Base-by-base conservation (phyloP, 2,797 vertebrate species). In the Apogon hyalosoma region DNA sequence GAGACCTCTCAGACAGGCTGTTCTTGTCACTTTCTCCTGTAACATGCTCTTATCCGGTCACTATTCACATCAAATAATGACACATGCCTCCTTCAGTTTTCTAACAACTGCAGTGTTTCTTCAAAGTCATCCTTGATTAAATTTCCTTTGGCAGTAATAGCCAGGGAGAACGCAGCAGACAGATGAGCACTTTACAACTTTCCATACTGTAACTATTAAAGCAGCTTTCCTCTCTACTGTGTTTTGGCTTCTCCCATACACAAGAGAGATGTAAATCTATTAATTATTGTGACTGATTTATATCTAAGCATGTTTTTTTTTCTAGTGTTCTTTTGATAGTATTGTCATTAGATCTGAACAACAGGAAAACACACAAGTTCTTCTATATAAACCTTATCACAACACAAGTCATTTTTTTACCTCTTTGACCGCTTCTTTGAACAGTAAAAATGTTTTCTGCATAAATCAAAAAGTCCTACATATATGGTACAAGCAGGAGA, bases 111-210 rank as follows among this genome's bases (percentile, higher is more conserved):
- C 12, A 14, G 2, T 43, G 21, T n/a, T 39, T 31, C 16, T 61
- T 19, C 15, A 48, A 14, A 65, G 41, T 61, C 33, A n/a, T 15
- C 43, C 38, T 53, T 59, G 79, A 82, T 77, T 61, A 38, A 14
- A 55, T 82, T 75, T 79, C 75, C 73, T 74, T 49, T 2, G 52
- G 24, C 0, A 15, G 28, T 50, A 51, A 53, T n/a, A 65, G 13
- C 36, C 2, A 7, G n/a, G 36, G 48, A 74, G 47, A 72, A 31
- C 2, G 2, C 16, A n/a, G 8, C 52, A 76, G 59, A 28, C 63
- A 53, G 51, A 53, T 19, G 52, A 59, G 69, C 11, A 11, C 49
- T 46, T 64, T 55, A 36, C 48, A 72, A 47, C 56, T 4, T 4
- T 81, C 50, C 63, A 40, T 19, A 47, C 21, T 46, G 7, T 51